Conservation (phyloP, 2,113 vertebrate species). For the Falco punctatus region DNA sequence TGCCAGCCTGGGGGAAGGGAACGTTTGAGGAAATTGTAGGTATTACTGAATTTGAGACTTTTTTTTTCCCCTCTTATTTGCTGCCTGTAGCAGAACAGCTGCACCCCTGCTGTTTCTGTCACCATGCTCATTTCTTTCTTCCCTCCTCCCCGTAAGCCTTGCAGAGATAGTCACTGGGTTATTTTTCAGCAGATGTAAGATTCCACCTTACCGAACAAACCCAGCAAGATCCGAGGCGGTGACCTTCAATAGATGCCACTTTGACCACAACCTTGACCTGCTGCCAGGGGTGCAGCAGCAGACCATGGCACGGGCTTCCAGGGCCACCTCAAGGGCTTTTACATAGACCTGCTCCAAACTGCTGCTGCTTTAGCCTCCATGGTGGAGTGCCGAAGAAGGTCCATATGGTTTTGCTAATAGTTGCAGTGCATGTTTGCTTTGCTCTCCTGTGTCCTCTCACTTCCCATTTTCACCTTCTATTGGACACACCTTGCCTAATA, state of each 20-base stretch:
- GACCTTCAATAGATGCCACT: background rate
- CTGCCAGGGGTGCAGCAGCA: background rate
- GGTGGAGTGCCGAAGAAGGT: accelerated
- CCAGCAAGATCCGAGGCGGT: background rate
- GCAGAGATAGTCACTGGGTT: background rate
- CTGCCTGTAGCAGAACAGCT: background rate
- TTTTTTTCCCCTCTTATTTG: background rate
- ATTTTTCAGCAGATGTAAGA: background rate
- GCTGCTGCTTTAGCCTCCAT: background rate
- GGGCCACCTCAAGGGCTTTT: background rate
- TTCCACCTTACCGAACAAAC: background rate
- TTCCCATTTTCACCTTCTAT: background rate
- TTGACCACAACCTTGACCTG: background rate
- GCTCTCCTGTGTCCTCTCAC: background rate
- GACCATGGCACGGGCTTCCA: background rate
- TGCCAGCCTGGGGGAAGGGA: background rate
- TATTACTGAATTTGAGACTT: background rate
- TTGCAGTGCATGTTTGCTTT: background rate
- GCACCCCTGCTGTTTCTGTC: background rate
- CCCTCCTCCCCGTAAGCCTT: background rate
- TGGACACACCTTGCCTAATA: background rate
- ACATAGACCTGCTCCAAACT: background rate
- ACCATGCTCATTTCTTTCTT: background rate
- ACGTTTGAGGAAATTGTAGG: background rate
- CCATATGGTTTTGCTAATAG: background rate